Evolutionary conservation across 2,113 vertebrate species (phyloP), one percentile per base, ranked within the genome.

Genomic region (Entelurus aequoreus): DNA sequence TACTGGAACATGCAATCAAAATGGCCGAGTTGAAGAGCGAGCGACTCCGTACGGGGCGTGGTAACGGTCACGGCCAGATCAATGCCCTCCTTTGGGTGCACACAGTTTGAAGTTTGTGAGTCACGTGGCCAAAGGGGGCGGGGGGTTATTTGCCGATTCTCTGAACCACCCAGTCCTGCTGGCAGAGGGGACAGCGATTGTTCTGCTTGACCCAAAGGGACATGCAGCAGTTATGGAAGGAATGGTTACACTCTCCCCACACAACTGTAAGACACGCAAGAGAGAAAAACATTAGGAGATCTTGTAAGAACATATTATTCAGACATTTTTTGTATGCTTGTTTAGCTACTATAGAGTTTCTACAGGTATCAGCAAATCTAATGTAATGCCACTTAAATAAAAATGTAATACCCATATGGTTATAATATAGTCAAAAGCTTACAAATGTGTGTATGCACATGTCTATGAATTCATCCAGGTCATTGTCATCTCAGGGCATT

Each of bases 151-250:
- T 99, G 80, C 97, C 97, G 66, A 99, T 99, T 91, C 97, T 94
- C 75, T 99, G 97, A 62, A 99, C 97, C 66, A 98, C 97, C 97
- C 97, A 99, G 90, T 99, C 97, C 86, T 99, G 97, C 82, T 99
- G 97, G 90, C 97, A 99, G 50, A 99, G 91, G 2, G 97, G 97
- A 62, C 97, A 99, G 69, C 97, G 94, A 59, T 99, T 99, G 92
- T 99, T 99, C 91, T 99, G 96, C 82, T 99, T 99, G 86, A 99
- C 97, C 96, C 97, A 99, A 57, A 99, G 89, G 57, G 97, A 99
- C 97, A 99, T 99, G 90, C 97, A 99, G 92, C 97, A 99, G 62
- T 99, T 99, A 78, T 99, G 97, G 88, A 99, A 99, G 77, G 96
- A 99, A 86, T 98, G 97, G 82, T 99, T 99, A 86, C 97, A 99